phyloP scores from a whole-genome alignment of 2,113 vertebrate genomes.

The Mormyrus lacerda region DNA sequence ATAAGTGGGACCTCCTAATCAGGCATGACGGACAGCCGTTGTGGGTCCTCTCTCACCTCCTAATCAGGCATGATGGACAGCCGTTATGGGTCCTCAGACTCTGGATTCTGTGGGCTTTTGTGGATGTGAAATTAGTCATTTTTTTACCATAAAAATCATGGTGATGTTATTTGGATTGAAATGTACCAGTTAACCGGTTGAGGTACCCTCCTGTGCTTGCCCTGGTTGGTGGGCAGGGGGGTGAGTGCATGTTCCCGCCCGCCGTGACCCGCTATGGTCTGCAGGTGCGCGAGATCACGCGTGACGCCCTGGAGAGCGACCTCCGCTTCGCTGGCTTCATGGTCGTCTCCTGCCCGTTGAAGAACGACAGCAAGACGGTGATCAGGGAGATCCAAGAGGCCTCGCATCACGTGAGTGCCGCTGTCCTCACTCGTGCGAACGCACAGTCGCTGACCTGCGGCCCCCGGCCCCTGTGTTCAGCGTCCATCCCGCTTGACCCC shows the following conservation, averaged over 20 bases:
- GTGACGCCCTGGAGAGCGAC: slow-evolving; percentile 75
- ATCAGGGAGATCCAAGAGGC: slow-evolving; percentile 92
- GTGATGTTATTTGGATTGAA: neutral
- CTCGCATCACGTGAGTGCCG: slow-evolving; percentile 74
- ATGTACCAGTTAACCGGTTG: neutral
- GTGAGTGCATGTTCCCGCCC: neutral
- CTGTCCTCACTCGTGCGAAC: neutral
- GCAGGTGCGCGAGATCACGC: slow-evolving; percentile 78
- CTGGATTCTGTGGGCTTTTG: neutral
- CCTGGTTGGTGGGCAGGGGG: neutral
- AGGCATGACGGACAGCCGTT: neutral
- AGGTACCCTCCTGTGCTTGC: neutral
- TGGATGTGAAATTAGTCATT: neutral
- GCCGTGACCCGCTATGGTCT: slow-evolving; percentile 14
- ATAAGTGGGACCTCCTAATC: neutral
- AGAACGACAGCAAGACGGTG: slow-evolving; percentile 82
- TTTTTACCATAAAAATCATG: neutral
- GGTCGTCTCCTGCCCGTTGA: slow-evolving; percentile 90
- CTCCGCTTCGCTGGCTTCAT: slow-evolving; percentile 87
- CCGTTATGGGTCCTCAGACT: neutral
- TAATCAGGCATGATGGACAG: neutral
- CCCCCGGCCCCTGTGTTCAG: neutral
- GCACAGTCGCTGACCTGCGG: neutral
- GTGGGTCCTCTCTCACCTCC: neutral
- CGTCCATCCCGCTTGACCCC: neutral